A percentile compares a stretch with the other conserved stretches of the same genome.
Evolutionary conservation across 1,140 invertebrate species (phyloP).

Genomic region (Bombus balteatus): DNA sequence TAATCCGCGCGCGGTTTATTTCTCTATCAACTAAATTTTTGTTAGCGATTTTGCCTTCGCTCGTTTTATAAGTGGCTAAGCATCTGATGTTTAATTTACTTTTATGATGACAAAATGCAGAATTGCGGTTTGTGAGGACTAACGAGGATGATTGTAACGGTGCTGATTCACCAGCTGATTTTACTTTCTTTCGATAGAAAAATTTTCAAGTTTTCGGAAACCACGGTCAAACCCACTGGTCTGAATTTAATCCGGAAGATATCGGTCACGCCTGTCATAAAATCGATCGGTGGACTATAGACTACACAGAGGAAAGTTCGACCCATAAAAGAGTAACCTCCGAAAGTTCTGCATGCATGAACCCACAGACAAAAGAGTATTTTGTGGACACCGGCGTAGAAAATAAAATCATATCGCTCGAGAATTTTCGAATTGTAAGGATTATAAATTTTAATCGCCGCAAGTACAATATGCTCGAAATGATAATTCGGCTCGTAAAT

Average conservation of each 20-base stretch:
- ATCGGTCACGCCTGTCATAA: neutral
- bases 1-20: constrained; percentile 10
- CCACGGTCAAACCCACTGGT: neutral
- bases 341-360: neutral
- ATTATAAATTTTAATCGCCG: neutral
- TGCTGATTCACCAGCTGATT: neutral
- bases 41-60: neutral
- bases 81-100: neutral
- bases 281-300: constrained; percentile 19
- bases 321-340: neutral
- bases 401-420: neutral
- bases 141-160: neutral
- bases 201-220: neutral
- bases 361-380: neutral
- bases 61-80: neutral
- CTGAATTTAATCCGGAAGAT: constrained; percentile 4
- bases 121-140: neutral
- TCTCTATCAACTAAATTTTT: constrained; percentile 25
- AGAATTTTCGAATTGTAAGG: neutral
- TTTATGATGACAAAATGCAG: neutral
- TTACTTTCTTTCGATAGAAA: neutral
- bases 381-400: neutral
- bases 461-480: neutral
- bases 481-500: neutral
- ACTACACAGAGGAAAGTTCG: neutral